Conservation (phyloP, 1,140 invertebrate genomes). For the Bombyx mori region DNA sequence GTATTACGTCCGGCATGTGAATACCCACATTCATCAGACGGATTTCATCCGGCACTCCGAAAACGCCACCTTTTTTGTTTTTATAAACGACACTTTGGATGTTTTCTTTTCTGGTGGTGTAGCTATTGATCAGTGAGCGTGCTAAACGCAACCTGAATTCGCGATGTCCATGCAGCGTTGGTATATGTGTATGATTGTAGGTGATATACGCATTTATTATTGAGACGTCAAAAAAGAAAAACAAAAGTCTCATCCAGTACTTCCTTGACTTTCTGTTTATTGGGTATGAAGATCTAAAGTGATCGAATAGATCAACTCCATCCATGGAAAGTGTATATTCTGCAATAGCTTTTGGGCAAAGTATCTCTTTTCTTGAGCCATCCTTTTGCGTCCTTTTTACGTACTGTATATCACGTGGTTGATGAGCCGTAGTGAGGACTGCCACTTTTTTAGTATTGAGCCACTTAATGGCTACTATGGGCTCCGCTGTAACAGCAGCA, state of each 20-base stretch:
- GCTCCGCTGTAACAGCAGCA: constrained; percentile 24
- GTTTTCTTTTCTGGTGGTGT: constrained; percentile 17
- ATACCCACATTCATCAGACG: constrained; percentile 23
- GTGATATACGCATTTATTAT: constrained; percentile 35
- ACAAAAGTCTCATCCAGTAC: constrained; percentile 16
- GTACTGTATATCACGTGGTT: constrained; percentile 18
- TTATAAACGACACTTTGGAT: constrained; percentile 12
- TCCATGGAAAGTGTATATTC: constrained; percentile 28
- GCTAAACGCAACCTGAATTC: constrained; percentile 27
- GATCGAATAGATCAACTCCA: constrained; percentile 33
- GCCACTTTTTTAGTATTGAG: constrained; percentile 28
- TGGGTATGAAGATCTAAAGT: constrained; percentile 24
- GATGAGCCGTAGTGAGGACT: constrained; percentile 30
- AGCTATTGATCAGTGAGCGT: constrained; percentile 19
- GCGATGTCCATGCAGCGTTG: constrained; percentile 20
- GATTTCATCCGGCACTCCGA: constrained; percentile 22
- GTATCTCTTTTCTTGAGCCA: constrained; percentile 20
- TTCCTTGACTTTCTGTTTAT: constrained; percentile 17
- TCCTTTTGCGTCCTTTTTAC: constrained; percentile 37
- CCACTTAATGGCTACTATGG: constrained; percentile 32
- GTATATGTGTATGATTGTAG: constrained; percentile 23
- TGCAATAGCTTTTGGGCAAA: constrained; percentile 27
- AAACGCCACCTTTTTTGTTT: constrained; percentile 16
- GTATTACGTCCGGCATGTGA: constrained; percentile 16
- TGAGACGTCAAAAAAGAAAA: constrained; percentile 17